phyloP scores from a whole-genome alignment of 2,797 vertebrate species.

The Microctenopoma stevenorrisi region DNA sequence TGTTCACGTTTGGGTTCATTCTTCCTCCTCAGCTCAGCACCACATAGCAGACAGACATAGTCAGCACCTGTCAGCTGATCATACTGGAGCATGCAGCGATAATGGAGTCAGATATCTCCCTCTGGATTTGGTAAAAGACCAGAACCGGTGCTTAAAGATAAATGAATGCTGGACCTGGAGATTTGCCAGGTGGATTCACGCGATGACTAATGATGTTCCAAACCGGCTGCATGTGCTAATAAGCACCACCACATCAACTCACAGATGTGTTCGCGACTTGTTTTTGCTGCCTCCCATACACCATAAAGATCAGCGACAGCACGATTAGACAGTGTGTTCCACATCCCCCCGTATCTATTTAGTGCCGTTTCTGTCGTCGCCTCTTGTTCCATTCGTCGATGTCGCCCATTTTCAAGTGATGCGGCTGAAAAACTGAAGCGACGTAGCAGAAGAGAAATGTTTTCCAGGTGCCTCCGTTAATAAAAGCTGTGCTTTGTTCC shows the following conservation, averaged over 20 bases:
- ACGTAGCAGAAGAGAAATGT: constrained; percentile 7
- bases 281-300: neutral
- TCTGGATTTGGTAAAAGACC: neutral
- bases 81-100: neutral
- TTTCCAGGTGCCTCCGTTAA: constrained; percentile 45
- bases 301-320: neutral
- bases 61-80: neutral
- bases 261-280: neutral
- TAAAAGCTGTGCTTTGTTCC: constrained; percentile 31
- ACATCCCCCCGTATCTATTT: too few relatives aligned
- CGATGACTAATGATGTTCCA: neutral
- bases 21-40: neutral
- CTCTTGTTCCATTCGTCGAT: neutral
- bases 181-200: neutral
- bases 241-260: neutral
- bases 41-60: neutral
- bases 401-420: neutral
- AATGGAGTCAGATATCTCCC: neutral
- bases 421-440: constrained; percentile 9
- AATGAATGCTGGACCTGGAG: neutral
- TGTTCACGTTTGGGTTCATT: too few relatives aligned
- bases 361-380: constrained; percentile 5
- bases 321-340: neutral
- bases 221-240: too few relatives aligned
- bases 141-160: neutral